These are phyloP conservation scores for Syrphus vitripennis DNA, from an alignment of 2,888 invertebrate genomes.

Conservation along the genomic window DNA sequence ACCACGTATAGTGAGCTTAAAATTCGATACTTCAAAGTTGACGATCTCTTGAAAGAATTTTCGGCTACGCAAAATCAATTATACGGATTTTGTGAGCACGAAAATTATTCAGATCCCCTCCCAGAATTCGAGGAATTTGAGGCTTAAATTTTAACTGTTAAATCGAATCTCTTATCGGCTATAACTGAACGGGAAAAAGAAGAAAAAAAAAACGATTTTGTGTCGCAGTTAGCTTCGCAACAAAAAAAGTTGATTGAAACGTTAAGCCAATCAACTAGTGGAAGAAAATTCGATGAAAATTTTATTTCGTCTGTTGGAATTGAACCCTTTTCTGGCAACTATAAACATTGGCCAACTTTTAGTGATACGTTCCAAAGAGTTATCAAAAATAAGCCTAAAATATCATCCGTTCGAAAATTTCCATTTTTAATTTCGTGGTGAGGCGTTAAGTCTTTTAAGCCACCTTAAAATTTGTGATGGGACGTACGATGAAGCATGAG, in stretches of 20 bases:
- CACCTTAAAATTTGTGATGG: no score
- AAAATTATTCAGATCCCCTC: background rate
- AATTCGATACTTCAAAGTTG: no score
- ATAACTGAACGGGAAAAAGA: background rate
- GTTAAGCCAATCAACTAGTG: background rate
- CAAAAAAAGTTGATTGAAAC: conserved; percentile 7
- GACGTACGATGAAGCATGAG: no score
- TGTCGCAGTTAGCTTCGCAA: conserved; percentile 8
- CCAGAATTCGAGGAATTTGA: conserved; percentile 17
- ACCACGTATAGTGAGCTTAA: background rate
- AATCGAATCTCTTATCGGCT: no score
- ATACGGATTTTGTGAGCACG: background rate
- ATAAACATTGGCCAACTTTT: conserved; percentile 27
- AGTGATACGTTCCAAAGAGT: conserved; percentile 14
- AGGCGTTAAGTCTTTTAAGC: no score
- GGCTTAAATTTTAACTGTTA: background rate
- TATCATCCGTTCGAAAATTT: no score
- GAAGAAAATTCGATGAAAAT: background rate
- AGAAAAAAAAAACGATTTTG: background rate
- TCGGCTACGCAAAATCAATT: background rate
- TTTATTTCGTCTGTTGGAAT: background rate
- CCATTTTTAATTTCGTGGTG: no score
- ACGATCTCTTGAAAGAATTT: conserved; percentile 25
- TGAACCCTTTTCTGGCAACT: conserved; percentile 29
- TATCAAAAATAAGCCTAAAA: background rate